Evolutionary conservation across 1,140 invertebrate species (phyloP).

Genomic region (Drosophila subpulchrella): DNA sequence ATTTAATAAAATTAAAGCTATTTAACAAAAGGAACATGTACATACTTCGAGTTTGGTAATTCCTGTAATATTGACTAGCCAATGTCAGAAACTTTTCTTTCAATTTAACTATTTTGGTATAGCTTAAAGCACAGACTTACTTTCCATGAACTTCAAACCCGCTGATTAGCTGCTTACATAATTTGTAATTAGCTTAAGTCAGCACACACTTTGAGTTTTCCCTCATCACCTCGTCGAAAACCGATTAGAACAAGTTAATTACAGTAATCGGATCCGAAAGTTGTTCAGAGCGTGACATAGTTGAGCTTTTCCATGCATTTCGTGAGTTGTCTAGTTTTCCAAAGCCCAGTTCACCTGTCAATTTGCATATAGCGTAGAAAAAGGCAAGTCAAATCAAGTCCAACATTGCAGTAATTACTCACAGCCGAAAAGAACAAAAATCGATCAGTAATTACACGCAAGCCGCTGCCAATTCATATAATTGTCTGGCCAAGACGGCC

Average conservation of each 20-base stretch:
- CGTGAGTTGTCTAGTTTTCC: constrained; percentile 26
- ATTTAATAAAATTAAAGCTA: too few species aligned
- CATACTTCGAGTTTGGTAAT: too few species aligned
- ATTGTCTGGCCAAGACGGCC: constrained; percentile 41
- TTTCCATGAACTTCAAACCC: not conserved
- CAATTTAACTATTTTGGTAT: not conserved
- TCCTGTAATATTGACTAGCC: too few species aligned
- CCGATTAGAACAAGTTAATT: constrained; percentile 52
- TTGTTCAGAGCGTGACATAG: constrained; percentile 34
- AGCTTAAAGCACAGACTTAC: not conserved
- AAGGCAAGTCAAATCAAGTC: constrained; percentile 18
- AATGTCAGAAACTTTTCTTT: not conserved
- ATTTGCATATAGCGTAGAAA: constrained; percentile 12
- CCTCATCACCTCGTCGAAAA: constrained; percentile 27
- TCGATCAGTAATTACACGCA: constrained; percentile 50
- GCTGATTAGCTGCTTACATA: constrained; percentile 15
- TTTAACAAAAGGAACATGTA: too few species aligned
- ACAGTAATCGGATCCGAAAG: constrained; percentile 40
- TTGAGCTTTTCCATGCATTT: constrained; percentile 32
- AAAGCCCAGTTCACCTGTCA: constrained; percentile 30
- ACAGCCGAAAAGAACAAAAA: constrained; percentile 27
- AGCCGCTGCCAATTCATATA: constrained; percentile 40
- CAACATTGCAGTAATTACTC: constrained; percentile 34
- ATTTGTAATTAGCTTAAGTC: constrained; percentile 15
- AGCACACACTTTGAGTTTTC: constrained; percentile 18